Percentiles rank a stretch among this genome's conserved stretches.
Conservation (phyloP, 2,888 invertebrate genomes). For the Netelia melanura region DNA sequence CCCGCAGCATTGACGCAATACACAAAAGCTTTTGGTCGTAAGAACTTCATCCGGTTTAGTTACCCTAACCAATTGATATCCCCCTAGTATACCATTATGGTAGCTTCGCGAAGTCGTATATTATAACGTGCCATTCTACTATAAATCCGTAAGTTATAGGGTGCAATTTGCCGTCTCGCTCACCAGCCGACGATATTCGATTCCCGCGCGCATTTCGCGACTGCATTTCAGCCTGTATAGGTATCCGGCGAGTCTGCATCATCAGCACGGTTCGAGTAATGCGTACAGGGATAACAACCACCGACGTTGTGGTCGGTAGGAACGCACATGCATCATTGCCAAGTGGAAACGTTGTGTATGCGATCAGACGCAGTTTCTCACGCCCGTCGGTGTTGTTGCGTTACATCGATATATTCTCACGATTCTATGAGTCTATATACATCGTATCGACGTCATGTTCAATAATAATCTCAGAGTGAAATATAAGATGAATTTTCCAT, state of each 20-base stretch:
- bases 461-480: background rate
- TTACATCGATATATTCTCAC: conserved; percentile 44
- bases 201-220: conserved; percentile 24
- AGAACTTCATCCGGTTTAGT: background rate
- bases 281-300: background rate
- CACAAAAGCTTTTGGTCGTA: background rate
- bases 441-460: background rate
- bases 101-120: background rate
- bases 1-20: background rate
- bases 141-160: conserved; percentile 20
- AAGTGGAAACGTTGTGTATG: conserved; percentile 38
- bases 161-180: conserved; percentile 39
- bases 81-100: background rate
- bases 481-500: background rate
- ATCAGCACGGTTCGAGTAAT: background rate
- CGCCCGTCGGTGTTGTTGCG: conserved; percentile 29
- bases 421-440: background rate
- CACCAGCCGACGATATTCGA: conserved; percentile 41
- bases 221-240: conserved; percentile 18
- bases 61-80: conserved; percentile 32
- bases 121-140: conserved; percentile 1
- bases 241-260: conserved; percentile 24
- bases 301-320: background rate
- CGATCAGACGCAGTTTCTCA: conserved; percentile 29
- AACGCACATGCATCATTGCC: conserved; percentile 13